These are phyloP conservation scores for Erpobdella octoculata DNA, from an alignment of 2,888 invertebrate genomes.

Conservation along the genomic window DNA sequence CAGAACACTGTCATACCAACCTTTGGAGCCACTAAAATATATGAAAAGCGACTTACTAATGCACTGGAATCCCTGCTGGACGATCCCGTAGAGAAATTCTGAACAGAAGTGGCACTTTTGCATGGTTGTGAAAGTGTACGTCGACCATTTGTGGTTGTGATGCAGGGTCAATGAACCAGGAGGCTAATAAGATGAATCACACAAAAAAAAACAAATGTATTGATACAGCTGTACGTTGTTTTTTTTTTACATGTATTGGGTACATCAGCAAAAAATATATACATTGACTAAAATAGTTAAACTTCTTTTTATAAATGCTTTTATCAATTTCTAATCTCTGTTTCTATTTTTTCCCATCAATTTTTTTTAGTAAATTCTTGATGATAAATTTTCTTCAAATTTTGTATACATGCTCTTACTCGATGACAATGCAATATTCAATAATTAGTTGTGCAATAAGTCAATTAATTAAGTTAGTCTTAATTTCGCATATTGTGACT, in stretches of 20 bases:
- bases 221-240: no score
- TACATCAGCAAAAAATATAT: neutral
- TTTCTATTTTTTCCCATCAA: no score
- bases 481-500: no score
- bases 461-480: no score
- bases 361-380: no score
- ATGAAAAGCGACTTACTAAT: slow-evolving; percentile 20
- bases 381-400: no score
- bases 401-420: no score
- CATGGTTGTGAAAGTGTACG: slow-evolving; percentile 63
- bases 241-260: neutral
- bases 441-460: no score
- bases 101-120: slow-evolving; percentile 68
- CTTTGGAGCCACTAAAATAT: neutral
- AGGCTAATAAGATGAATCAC: no score
- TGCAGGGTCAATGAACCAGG: neutral
- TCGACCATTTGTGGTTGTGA: slow-evolving; percentile 57
- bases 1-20: neutral
- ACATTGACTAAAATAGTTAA: neutral
- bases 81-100: slow-evolving; percentile 63
- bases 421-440: no score
- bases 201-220: no score
- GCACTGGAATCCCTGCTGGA: slow-evolving; percentile 66
- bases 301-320: neutral
- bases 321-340: no score